Evolutionary conservation across 2,888 invertebrate genomes (phyloP), one percentile per base, ranked within the genome.

Genomic region (Eremobia ochroleuca): DNA sequence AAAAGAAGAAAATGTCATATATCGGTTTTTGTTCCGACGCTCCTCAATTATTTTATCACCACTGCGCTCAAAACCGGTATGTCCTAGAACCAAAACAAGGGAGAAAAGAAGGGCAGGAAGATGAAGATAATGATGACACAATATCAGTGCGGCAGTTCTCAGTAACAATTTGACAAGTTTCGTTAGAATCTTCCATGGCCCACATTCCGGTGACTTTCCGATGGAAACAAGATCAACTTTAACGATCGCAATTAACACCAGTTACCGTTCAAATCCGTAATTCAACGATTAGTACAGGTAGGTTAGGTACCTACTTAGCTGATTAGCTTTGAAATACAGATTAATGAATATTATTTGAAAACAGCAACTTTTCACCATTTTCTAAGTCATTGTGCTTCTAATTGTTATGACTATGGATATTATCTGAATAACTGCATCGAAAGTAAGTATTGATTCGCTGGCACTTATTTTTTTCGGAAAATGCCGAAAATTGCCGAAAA

Each of bases 191-290:
- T 86, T 88, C 87, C 87, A 77, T 79, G 81, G 65, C 78, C 80
- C 61, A 59, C 71, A 79, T 86, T 81, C 72, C 0, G 59, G 85
- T 85, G 66, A 64, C 85, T 87, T 88, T 88, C 88, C 88, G 28
- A 77, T 34, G 71, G 69, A 49, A 46, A 59, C 59, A 73, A 69
- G 68, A 70, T 69, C 31, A 49, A 34, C 62, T 73, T 61, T 86
- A 88, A 86, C 69, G 74, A 82, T 73, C 49, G 49, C 58, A 82
- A 88, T 88, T 87, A 88, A 65, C 88, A 58, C 55, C 65, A 73
- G 52, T 80, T 82, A 73, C 69, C 40, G 49, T 77, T 71, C 13
- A 77, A 81, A 79, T 86, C 68, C 77, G 73, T 82, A 88, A 80
- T 84, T 69, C 76, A 66, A 43, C 59, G 59, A 81, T 81, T 76